A percentile compares a stretch with the other conserved stretches of the same genome.
Conservation (phyloP, 2,113 vertebrate species). For the Grammomys surdaster region DNA sequence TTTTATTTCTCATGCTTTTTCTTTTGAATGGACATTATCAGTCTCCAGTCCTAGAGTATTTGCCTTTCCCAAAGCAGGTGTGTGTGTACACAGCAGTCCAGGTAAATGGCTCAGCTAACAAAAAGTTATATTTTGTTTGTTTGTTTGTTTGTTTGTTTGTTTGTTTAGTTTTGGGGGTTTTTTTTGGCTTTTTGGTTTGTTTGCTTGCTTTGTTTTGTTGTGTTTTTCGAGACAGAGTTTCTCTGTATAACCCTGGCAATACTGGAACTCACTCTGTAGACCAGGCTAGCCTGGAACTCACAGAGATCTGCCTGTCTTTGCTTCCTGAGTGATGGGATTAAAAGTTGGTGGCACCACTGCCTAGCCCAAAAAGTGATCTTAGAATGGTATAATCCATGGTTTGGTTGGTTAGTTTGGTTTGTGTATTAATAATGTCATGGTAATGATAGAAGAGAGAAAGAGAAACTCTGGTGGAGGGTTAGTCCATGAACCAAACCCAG, state of each 20-base stretch:
- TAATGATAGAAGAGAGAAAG: constrained; percentile 21
- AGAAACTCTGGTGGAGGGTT: not conserved
- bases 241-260: no score
- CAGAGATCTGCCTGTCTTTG: no score
- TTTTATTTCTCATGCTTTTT: not conserved
- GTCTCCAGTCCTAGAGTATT: no score
- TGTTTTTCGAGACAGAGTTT: no score
- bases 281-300: no score
- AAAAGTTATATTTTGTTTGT: not conserved
- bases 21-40: not conserved
- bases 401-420: not conserved
- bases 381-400: not conserved
- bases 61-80: not conserved
- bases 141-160: no score
- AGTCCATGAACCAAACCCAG: not conserved
- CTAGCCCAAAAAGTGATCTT: not conserved
- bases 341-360: no score
- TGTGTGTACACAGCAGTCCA: not conserved
- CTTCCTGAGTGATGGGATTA: no score
- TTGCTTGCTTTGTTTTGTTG: no score
- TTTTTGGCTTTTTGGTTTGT: no score
- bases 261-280: no score
- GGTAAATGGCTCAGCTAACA: not conserved
- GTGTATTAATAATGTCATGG: not conserved
- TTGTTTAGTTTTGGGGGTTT: no score